Conservation (phyloP, 2,888 invertebrate species). For the Endomychus coccineus region DNA sequence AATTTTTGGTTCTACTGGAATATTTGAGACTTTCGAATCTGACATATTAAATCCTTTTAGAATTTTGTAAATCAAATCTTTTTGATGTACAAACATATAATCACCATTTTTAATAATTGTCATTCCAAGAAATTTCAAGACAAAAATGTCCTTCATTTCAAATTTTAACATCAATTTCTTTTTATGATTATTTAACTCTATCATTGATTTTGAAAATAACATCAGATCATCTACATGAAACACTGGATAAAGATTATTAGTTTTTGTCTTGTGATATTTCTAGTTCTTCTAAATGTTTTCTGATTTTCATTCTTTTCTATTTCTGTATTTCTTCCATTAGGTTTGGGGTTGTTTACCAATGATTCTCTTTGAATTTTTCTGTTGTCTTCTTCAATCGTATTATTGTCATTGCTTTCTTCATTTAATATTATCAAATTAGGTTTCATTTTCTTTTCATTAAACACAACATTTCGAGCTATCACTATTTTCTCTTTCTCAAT, state of each 20-base stretch:
- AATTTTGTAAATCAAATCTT: slow-evolving; percentile 15
- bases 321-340: too few species aligned
- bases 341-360: too few species aligned
- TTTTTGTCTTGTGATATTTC: background rate
- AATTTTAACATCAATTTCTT: slow-evolving; percentile 17
- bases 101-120: slow-evolving; percentile 14
- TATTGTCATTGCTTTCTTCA: too few species aligned
- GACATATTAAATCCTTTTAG: slow-evolving; percentile 13
- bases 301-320: too few species aligned
- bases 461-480: slow-evolving; percentile 25
- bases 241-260: slow-evolving; percentile 18
- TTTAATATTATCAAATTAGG: too few species aligned
- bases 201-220: slow-evolving; percentile 12
- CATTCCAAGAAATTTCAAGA: slow-evolving; percentile 18
- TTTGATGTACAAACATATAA: slow-evolving; percentile 12
- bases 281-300: background rate
- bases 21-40: slow-evolving; percentile 9
- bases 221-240: slow-evolving; percentile 25
- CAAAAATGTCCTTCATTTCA: slow-evolving; percentile 17
- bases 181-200: slow-evolving; percentile 17
- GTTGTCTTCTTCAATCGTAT: too few species aligned
- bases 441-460: too few species aligned
- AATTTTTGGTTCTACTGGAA: slow-evolving; percentile 14
- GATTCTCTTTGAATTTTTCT: too few species aligned
- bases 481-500: slow-evolving; percentile 18